phyloP scores from a whole-genome alignment of 2,888 invertebrate genomes.

The Hesperia comma region DNA sequence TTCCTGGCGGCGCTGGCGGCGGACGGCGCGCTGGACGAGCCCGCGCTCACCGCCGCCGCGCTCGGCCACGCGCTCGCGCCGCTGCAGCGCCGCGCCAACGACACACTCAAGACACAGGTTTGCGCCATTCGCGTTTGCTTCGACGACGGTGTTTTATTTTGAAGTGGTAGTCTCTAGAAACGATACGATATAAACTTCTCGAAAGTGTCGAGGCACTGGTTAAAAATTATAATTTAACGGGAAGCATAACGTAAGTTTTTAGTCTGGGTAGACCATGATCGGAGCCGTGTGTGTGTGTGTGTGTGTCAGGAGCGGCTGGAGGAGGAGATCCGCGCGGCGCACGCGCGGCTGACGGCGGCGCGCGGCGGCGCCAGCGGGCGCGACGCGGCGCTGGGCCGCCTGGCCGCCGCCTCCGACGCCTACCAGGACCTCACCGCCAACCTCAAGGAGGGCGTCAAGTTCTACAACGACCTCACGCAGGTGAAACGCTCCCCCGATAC shows the following conservation, averaged over 20 bases:
- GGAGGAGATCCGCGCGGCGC: constrained; percentile 15
- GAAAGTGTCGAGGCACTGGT: too few relatives aligned
- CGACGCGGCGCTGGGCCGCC: constrained; percentile 91
- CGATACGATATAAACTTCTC: too few relatives aligned
- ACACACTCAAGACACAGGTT: constrained; percentile 89
- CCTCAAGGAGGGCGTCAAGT: constrained; percentile 97
- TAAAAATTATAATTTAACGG: too few relatives aligned
- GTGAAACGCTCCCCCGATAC: too few relatives aligned
- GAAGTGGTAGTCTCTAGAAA: too few relatives aligned
- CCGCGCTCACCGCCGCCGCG: constrained; percentile 93
- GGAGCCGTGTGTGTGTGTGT: too few relatives aligned
- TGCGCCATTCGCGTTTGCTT: too few relatives aligned
- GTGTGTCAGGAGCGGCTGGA: constrained; percentile 82
- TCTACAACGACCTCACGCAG: constrained; percentile 96
- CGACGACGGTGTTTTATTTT: too few relatives aligned
- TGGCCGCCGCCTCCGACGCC: constrained; percentile 96
- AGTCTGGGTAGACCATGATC: too few relatives aligned
- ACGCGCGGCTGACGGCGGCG: constrained; percentile 84
- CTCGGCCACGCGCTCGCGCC: constrained; percentile 90
- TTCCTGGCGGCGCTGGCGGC: constrained; percentile 93
- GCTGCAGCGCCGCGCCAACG: constrained; percentile 90
- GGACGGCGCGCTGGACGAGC: constrained; percentile 93
- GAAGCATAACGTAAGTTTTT: too few relatives aligned
- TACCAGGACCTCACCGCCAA: constrained; percentile 96
- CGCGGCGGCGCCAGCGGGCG: constrained; percentile 87